Evolutionary conservation across 1,140 invertebrate genomes (phyloP), one percentile per base, ranked within the genome.

Genomic region (Trissolcus basalis): DNA sequence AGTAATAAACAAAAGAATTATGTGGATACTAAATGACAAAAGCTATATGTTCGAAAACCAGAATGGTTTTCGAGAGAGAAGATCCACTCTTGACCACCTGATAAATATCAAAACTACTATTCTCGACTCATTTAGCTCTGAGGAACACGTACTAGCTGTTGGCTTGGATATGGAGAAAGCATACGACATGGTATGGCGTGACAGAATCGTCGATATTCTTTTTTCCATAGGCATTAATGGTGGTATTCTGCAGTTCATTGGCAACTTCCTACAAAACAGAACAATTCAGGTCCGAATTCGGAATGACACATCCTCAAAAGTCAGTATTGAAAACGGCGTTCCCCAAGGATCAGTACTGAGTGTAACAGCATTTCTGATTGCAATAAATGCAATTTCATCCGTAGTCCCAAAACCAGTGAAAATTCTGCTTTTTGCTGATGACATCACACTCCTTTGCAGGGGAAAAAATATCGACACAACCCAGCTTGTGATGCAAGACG

Each of bases 61-160:
- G 44, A 50, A n/a, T 39, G 47, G 60, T 12, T 54, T 64, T 35
- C 53, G 16, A 15, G 1, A 54, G 45, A n/a, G 14, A 7, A 16
- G 33, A 35, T 64, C 60, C 1, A 64, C 60, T n/a, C 32, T 64
- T 4, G 60, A 64, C 13, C 41, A 61, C 11, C 35, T 61, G 14
- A n/a, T 12, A 1, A 51, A 32, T 12, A 50, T 61, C 7, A 39
- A 64, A 45, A 53, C 39, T n/a, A 54, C 12, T 2, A 54, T 64
- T 5, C 36, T 49, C n/a, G n/a, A 45, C 4, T 13, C 60, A n/a
- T 64, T 54, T 10, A 7, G 35, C 16, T 8, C 13, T 1, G 14
- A 53, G 13, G 39, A 64, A 64, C 60, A 64, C 9, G 19, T 54
- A 7, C 7, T 47, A 32, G 41, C 60, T 11, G 27, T 64, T 6